These are phyloP conservation scores for Dendronephthya gigantea DNA, from an alignment of 64 coral and sea anemone genomes.

Conservation along the genomic window DNA sequence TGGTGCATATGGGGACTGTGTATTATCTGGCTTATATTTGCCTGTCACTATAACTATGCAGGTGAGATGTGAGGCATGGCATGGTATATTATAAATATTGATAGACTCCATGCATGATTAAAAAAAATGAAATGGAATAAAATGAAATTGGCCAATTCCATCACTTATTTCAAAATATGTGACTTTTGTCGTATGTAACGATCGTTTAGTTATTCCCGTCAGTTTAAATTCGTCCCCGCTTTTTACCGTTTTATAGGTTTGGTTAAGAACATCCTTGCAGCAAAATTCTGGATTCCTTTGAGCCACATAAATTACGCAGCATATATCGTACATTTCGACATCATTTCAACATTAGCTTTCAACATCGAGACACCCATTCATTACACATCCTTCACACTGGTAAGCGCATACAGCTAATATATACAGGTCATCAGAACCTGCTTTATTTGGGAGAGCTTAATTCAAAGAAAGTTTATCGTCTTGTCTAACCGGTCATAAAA, in stretches of 20 bases:
- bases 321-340: background rate
- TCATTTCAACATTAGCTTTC: background rate
- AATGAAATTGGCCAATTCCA: too few species aligned
- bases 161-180: too few species aligned
- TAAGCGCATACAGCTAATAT: background rate
- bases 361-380: background rate
- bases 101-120: too few species aligned
- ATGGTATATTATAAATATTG: too few species aligned
- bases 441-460: too few species aligned
- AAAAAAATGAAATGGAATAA: too few species aligned
- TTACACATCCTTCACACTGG: background rate
- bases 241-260: background rate
- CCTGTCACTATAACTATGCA: background rate
- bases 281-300: background rate
- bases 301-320: background rate
- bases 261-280: background rate
- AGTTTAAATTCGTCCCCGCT: too few species aligned
- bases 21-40: background rate
- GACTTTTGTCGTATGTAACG: too few species aligned
- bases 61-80: background rate
- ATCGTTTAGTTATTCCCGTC: too few species aligned
- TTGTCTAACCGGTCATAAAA: too few species aligned
- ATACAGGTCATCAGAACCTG: too few species aligned
- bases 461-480: too few species aligned
- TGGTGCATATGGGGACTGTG: background rate